Evolutionary conservation across 2,113 vertebrate species (phyloP), one percentile per base, ranked within the genome.

Genomic region (Cercopithecus mona): DNA sequence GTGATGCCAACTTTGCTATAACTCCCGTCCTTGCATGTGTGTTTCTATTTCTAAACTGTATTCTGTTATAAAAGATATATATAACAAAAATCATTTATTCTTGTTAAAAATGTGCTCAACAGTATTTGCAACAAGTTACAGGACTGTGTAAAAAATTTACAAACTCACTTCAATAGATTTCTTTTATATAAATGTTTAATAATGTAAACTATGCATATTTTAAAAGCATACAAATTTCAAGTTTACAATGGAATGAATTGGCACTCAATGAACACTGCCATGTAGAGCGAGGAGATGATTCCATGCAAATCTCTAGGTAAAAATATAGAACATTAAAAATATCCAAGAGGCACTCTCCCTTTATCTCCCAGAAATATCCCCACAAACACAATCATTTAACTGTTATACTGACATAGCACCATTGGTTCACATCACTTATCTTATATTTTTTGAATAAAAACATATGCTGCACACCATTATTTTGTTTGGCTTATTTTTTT

Each of bases 301-400:
- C 48, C 43, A 78, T 32, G 27, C 14, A 23, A 52, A 70, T 0
- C 38, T 61, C n/a, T 55, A 75, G 43, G 7, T 52, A 27, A 88
- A 94, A 55, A 76, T n/a, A 40, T 4, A 76, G 2, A 76, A n/a
- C 22, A 32, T 59, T 10, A 8, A 11, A 8, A 96, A 88, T 30
- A 61, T 1, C 16, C 25, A 9, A 6, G 18, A 57, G 1, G 0
- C 12, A 43, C 8, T 9, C 1, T 64, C 23, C n/a, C 30, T 14
- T 25, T 45, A 35, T 6, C 14, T 55, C 8, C 17, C 13, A 73
- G 32, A 4, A 45, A 35, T 38, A 64, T 35, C 8, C 5, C 35
- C 7, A 12, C 6, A 3, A 12, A 50, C 48, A 6, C 7, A 86
- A 64, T 64, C 61, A n/a, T 85, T 80, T 92, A 79, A 84, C 8